These are phyloP conservation scores for Podilymbus podiceps DNA, from an alignment of 2,113 vertebrate species.

Conservation along the genomic window DNA sequence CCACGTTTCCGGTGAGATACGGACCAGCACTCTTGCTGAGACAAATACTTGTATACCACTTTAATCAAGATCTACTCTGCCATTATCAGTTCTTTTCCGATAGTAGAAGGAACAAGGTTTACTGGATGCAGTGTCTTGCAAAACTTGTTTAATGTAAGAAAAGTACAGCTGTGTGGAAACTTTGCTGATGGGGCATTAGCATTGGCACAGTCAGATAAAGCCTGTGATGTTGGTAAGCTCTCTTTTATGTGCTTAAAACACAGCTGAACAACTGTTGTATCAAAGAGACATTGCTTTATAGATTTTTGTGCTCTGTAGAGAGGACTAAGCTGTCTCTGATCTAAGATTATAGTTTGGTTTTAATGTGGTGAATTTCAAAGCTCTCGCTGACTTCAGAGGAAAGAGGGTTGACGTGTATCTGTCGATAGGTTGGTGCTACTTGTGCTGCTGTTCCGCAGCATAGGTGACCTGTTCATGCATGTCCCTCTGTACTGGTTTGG, in stretches of 20 bases:
- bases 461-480: not conserved
- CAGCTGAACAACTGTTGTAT: not conserved
- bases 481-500: not conserved
- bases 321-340: not conserved
- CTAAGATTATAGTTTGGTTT: not conserved
- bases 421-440: rapidly evolving
- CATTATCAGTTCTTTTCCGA: not conserved
- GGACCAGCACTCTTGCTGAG: not conserved
- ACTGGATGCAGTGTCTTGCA: not conserved
- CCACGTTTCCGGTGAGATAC: not conserved
- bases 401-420: not conserved
- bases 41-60: not conserved
- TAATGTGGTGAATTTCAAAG: not conserved
- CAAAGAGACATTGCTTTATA: not conserved
- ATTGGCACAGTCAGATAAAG: not conserved
- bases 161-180: not conserved
- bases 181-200: not conserved
- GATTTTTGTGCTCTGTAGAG: not conserved
- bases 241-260: not conserved
- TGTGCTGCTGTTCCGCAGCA: not conserved
- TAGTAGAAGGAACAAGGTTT: not conserved
- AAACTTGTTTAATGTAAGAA: not conserved
- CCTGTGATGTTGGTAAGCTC: not conserved
- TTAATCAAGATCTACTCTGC: not conserved
- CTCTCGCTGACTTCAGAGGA: not conserved